Conservation (phyloP, 2,888 invertebrate genomes). For the Mechanitis mazaeus region DNA sequence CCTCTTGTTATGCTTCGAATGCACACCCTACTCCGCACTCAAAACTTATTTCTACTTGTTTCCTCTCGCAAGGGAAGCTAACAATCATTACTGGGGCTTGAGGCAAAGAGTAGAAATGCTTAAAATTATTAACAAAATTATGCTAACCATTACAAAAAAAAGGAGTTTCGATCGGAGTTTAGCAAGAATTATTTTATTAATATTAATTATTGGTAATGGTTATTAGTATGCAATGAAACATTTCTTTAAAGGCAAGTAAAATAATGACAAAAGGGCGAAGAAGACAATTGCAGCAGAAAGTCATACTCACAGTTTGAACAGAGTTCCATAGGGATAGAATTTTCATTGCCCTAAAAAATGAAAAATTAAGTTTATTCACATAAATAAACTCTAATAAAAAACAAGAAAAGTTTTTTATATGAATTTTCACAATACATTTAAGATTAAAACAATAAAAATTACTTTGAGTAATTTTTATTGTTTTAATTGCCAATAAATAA, state of each 20-base stretch:
- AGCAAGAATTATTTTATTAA: conserved; percentile 18
- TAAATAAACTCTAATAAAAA: too few relatives aligned
- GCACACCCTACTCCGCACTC: conserved; percentile 48
- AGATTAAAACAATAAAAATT: too few relatives aligned
- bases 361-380: conserved; percentile 4
- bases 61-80: conserved; percentile 22
- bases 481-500: not conserved
- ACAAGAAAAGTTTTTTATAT: too few relatives aligned
- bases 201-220: conserved; percentile 20
- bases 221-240: conserved; percentile 27
- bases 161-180: conserved; percentile 15
- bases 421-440: too few relatives aligned
- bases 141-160: conserved; percentile 19
- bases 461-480: too few relatives aligned
- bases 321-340: conserved; percentile 96
- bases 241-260: conserved; percentile 29
- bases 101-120: conserved; percentile 17
- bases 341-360: conserved; percentile 92
- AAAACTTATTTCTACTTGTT: conserved; percentile 23
- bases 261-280: conserved; percentile 26
- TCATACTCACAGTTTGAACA: conserved; percentile 94
- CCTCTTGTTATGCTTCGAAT: conserved; percentile 64
- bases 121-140: conserved; percentile 16
- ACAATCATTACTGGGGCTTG: conserved; percentile 14
- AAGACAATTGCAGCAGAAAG: conserved; percentile 13